A percentile compares a stretch with the other conserved stretches of the same genome.
Evolutionary conservation across 2,113 vertebrate species (phyloP).

Genomic region (Podarcis muralis): DNA sequence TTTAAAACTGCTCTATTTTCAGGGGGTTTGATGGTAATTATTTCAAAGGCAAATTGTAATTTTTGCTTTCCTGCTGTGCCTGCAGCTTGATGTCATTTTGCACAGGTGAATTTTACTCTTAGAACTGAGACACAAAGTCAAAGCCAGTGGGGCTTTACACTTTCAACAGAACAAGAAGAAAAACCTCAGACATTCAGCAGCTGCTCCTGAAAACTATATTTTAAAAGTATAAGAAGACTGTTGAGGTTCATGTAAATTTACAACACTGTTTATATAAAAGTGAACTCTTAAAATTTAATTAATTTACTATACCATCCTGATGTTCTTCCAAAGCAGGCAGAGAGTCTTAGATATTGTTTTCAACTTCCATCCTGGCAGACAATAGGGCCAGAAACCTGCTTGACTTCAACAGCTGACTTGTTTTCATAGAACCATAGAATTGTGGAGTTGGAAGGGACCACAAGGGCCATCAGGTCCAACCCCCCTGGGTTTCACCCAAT

Average conservation of each 20-base stretch:
- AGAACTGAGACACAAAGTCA: neutral
- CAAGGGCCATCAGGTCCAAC: too few relatives aligned
- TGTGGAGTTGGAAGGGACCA: too few relatives aligned
- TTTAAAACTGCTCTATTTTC: conserved; percentile 28
- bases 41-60: neutral
- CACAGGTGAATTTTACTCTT: conserved; percentile 17
- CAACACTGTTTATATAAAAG: neutral
- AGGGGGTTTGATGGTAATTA: conserved; percentile 26
- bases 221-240: neutral
- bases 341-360: neutral
- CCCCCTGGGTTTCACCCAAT: too few relatives aligned
- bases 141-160: neutral
- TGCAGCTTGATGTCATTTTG: neutral
- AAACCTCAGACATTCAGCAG: neutral
- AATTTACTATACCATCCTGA: neutral
- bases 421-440: too few relatives aligned
- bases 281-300: neutral
- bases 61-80: neutral
- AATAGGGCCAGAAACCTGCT: neutral
- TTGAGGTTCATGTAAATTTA: neutral
- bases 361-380: neutral
- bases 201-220: neutral
- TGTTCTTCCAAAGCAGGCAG: neutral
- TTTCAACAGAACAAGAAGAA: neutral
- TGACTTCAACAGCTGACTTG: neutral